A percentile compares a stretch with the other conserved stretches of the same genome.
Evolutionary conservation across 2,113 vertebrate genomes (phyloP).

Genomic region (Emydura subglobosa): DNA sequence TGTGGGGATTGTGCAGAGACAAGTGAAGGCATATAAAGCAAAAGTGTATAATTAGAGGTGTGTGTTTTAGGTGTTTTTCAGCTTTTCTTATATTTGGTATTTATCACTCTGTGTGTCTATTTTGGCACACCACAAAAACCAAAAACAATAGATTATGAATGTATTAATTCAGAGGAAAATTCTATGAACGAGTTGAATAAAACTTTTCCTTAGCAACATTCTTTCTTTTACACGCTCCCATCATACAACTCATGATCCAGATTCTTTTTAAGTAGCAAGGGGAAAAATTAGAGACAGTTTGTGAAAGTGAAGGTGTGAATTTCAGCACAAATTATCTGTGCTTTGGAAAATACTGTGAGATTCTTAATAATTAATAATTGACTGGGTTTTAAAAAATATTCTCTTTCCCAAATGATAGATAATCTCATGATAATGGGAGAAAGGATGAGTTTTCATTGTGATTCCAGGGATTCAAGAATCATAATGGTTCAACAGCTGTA

Average conservation of each 20-base stretch:
- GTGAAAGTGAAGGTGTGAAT: neutral
- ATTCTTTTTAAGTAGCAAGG: neutral
- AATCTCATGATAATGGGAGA: neutral
- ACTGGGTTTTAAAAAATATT: neutral
- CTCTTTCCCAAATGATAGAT: neutral
- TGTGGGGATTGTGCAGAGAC: neutral
- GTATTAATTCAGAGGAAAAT: neutral
- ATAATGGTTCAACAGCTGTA: constrained; percentile 68
- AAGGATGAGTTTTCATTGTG: neutral
- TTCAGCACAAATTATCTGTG: neutral
- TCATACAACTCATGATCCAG: rapidly evolving
- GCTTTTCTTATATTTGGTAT: neutral
- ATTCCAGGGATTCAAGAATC: constrained; percentile 53
- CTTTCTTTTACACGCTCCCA: neutral
- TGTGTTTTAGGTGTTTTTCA: neutral
- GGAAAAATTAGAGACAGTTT: neutral
- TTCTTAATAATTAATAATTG: neutral
- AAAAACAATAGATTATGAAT: neutral
- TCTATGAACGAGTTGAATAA: neutral
- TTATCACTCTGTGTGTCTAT: rapidly evolving
- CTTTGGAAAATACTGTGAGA: neutral
- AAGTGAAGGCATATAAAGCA: rapidly evolving
- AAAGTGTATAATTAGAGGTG: neutral
- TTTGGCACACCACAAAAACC: neutral
- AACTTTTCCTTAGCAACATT: neutral